These are phyloP conservation scores for Alviniconcha marisindica DNA, from an alignment of 1,140 invertebrate species.

Conservation along the genomic window DNA sequence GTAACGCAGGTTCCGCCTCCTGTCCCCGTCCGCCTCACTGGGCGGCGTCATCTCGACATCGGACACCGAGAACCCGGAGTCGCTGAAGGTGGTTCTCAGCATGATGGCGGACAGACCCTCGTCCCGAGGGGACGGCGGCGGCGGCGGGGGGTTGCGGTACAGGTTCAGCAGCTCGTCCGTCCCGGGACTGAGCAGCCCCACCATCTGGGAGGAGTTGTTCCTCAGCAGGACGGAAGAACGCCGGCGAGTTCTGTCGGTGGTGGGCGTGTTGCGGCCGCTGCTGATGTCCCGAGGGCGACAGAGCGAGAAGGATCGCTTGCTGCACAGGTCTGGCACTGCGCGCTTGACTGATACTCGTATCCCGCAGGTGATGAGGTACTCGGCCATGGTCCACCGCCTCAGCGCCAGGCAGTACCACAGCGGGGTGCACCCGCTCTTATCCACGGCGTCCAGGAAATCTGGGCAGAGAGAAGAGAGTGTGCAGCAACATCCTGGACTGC, in stretches of 20 bases:
- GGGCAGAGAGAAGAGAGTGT: background rate
- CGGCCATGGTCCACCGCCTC: slow-evolving; percentile 28
- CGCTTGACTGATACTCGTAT: background rate
- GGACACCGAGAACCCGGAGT: background rate
- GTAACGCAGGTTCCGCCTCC: slow-evolving; percentile 26
- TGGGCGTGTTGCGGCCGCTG: background rate
- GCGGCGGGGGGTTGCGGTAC: background rate
- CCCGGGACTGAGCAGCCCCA: background rate
- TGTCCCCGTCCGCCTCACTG: slow-evolving; percentile 1
- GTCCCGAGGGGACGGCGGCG: background rate
- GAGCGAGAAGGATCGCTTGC: background rate
- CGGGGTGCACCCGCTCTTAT: slow-evolving; percentile 19
- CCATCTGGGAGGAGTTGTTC: slow-evolving; percentile 3
- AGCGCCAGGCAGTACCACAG: slow-evolving; percentile 39
- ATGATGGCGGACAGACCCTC: no score
- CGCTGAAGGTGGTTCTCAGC: background rate
- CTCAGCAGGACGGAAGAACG: background rate
- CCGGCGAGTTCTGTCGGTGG: background rate
- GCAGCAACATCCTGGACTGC: no score
- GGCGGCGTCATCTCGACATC: background rate
- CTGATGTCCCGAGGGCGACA: no score
- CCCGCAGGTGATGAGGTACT: slow-evolving; percentile 33
- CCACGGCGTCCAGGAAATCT: slow-evolving; percentile 22
- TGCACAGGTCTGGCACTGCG: background rate
- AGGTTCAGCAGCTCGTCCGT: background rate